phyloP scores from a whole-genome alignment of 2,113 vertebrate genomes.

The Drymodes brunneopygia region DNA sequence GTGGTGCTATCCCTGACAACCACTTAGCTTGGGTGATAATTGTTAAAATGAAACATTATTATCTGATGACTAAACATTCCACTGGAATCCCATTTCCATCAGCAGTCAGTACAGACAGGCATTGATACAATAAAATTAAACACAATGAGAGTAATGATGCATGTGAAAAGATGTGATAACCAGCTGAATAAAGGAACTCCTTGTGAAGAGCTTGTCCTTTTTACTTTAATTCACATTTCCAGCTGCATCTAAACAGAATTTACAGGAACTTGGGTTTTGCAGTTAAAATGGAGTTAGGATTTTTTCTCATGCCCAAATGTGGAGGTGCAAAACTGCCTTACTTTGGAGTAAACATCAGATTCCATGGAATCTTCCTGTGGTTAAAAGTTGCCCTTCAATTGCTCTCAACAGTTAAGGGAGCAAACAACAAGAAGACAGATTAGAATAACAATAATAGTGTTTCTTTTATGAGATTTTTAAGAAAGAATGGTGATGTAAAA shows the following conservation, averaged over 20 bases:
- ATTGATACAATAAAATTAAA: background rate
- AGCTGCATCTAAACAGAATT: background rate
- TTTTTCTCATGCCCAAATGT: background rate
- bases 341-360: background rate
- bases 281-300: background rate
- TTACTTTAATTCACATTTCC: background rate
- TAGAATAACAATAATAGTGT: background rate
- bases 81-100: background rate
- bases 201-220: background rate
- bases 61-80: background rate
- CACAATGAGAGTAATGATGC: background rate
- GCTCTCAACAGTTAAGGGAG: background rate
- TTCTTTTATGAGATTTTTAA: background rate
- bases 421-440: background rate
- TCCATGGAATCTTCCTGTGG: background rate
- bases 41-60: background rate
- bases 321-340: background rate
- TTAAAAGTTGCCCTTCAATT: background rate
- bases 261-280: background rate
- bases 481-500: background rate
- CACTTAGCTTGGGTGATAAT: background rate
- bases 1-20: background rate
- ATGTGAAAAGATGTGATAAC: background rate
- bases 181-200: background rate
- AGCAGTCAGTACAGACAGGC: background rate